Evolutionary conservation across 2,797 vertebrate genomes (phyloP), one percentile per base, ranked within the genome.

Genomic region (Salmo trutta): DNA sequence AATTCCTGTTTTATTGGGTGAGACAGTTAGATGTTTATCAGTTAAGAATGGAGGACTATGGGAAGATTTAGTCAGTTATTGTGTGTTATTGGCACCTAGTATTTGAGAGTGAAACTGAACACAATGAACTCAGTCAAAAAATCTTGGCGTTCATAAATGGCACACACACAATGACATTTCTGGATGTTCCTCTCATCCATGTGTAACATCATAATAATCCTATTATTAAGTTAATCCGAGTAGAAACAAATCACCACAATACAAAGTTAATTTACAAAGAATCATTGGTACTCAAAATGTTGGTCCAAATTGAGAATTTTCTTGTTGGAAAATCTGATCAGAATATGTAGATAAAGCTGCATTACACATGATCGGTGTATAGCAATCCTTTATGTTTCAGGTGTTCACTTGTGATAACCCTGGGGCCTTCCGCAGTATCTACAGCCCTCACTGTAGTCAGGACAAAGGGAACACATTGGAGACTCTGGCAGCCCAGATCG

Each of bases 341-440:
- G 27, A 15, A 66, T 29, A 4, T 12, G 10, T 27, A 24, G 8
- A 51, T 52, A 51, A 12, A 24, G 5, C 47, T 47, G 14, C 24
- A 2, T 19, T 47, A 4, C 19, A 15, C 4, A 24, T 71, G 17
- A 52, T 69, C 10, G 10, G 14, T 27, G 1, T 56, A 33, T 19
- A 73, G 1, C 7, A 56, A 33, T 33, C 0, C 51, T 79, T 0
- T 33, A 65, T n/a, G 19, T 21, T 33, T 1, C 77, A 99, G 98
- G 98, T 98, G 7, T 99, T 98, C 91, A 96, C 96, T 33, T 96
- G 95, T 77, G 94, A 96, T 77, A 90, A 96, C 88, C 94, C 96
- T 1, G 93, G 94, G 83, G 95, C 96, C 1, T 99, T 99, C 91
- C 94, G 90, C 75, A 95, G 93, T 86, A 95, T 98, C 89, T 99